Evolutionary conservation across 2,797 vertebrate genomes (phyloP).

Genomic region (Pygocentrus nattereri): DNA sequence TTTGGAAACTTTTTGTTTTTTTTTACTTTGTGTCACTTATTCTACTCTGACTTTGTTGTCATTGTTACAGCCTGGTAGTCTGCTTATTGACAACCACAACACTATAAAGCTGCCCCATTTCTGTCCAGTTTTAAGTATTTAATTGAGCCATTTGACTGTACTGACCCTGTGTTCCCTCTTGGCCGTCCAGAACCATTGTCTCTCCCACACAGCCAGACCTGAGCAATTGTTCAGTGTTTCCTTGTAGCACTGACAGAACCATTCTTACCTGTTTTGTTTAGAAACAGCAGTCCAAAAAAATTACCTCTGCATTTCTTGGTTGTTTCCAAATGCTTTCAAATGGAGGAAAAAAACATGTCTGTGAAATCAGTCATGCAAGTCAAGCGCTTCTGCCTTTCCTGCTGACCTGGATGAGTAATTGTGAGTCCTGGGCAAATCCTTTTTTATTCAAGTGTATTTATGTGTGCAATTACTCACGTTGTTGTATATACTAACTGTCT

Average conservation of each 20-base stretch:
- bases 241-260: background rate
- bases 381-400: constrained; percentile 31
- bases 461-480: constrained; percentile 30
- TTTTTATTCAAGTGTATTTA: constrained; percentile 16
- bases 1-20: no score
- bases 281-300: constrained; percentile 24
- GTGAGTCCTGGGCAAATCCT: constrained; percentile 50
- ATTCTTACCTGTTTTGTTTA: constrained; percentile 1
- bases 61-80: no score
- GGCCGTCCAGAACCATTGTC: constrained; percentile 36
- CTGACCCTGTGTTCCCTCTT: constrained; percentile 60
- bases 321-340: constrained; percentile 48
- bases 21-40: no score
- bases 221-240: constrained; percentile 11
- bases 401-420: constrained; percentile 54
- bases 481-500: background rate
- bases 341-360: constrained; percentile 22
- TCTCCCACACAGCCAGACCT: constrained; percentile 59
- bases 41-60: no score
- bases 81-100: no score
- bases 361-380: constrained; percentile 46
- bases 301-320: constrained; percentile 44
- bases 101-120: background rate
- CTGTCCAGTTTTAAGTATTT: constrained; percentile 13
- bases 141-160: constrained; percentile 43